phyloP scores from a whole-genome alignment of 2,888 invertebrate genomes.

The Hyalella azteca region DNA sequence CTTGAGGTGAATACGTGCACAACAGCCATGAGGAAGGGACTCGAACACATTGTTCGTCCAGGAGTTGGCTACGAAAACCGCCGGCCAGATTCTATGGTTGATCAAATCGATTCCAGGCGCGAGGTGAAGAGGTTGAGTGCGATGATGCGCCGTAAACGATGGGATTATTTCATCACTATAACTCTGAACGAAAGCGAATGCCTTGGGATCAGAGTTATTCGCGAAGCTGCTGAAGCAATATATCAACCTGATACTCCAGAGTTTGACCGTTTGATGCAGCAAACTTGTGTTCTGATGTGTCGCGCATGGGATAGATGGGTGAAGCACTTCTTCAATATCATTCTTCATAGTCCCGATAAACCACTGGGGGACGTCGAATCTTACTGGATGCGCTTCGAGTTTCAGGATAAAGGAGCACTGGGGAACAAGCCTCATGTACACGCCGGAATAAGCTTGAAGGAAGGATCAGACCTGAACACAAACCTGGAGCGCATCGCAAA shows the following conservation, averaged over 20 bases:
- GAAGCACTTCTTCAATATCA: not conserved
- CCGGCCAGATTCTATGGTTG: not conserved
- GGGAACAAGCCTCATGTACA: slow-evolving; percentile 25
- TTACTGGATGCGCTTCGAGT: not conserved
- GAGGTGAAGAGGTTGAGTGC: not conserved
- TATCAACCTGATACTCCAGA: not conserved
- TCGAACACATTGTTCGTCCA: not conserved
- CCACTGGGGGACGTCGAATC: not conserved
- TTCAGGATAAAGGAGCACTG: not conserved
- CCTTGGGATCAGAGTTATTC: not conserved
- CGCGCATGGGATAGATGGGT: not conserved
- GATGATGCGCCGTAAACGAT: not conserved
- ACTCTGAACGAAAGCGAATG: not conserved
- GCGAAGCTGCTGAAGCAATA: not conserved
- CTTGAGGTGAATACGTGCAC: not conserved
- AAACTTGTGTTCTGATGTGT: no score
- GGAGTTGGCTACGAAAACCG: not conserved
- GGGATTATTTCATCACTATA: not conserved
- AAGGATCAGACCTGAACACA: no score
- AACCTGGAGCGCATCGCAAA: not conserved
- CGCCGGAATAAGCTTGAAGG: not conserved
- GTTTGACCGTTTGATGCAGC: not conserved
- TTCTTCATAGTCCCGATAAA: not conserved
- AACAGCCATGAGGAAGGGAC: not conserved
- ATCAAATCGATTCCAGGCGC: not conserved